These are phyloP conservation scores for Enteromius thamalakanensis DNA, from an alignment of 2,797 vertebrate species.

Conservation along the genomic window DNA sequence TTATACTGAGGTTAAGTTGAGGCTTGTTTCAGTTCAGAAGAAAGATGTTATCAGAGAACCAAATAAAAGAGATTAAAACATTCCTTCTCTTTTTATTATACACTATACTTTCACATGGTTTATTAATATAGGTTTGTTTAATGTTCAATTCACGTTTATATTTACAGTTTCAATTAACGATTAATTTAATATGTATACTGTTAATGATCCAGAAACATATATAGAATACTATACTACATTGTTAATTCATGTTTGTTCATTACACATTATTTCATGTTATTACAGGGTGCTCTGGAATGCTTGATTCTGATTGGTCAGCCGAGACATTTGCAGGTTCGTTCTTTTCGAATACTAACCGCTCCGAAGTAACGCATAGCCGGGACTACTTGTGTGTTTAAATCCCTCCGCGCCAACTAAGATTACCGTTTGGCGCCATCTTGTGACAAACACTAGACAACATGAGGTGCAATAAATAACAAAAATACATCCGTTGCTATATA, in stretches of 20 bases:
- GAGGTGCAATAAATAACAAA: too few species aligned
- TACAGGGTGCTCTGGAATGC: neutral
- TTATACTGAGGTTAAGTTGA: neutral
- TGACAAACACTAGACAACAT: too few species aligned
- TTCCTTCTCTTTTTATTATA: neutral
- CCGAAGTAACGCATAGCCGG: too few species aligned
- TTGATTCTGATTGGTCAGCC: too few species aligned
- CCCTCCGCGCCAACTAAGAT: too few species aligned
- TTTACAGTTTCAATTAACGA: neutral
- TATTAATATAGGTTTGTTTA: neutral
- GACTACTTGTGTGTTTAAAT: too few species aligned
- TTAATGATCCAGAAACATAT: neutral
- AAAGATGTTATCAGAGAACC: slow-evolving; percentile 8
- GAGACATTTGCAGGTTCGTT: too few species aligned
- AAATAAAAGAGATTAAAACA: neutral
- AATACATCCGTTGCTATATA: too few species aligned
- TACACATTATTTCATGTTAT: neutral
- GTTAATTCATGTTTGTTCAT: slow-evolving; percentile 7
- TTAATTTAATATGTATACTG: neutral
- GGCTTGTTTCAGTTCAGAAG: neutral
- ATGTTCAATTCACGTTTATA: neutral
- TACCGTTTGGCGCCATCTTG: too few species aligned
- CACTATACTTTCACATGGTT: neutral
- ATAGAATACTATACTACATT: neutral
- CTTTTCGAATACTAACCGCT: too few species aligned